Evolutionary conservation across 2,888 invertebrate species (phyloP), one percentile per base, ranked within the genome.

Genomic region (Amphipyra tragopoginis): DNA sequence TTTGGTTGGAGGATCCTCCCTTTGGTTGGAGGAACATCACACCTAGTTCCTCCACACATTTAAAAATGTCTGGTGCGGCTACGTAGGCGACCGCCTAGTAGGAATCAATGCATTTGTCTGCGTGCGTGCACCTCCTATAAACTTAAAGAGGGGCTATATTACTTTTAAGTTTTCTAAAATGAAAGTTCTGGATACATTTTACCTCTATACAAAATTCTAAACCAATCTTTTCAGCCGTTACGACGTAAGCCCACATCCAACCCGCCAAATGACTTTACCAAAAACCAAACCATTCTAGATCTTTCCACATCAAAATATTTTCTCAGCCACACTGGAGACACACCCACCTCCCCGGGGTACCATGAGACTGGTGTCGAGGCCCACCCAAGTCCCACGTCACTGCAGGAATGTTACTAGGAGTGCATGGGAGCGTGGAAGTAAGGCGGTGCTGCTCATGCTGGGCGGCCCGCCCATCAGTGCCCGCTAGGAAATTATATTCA

Each of bases 371-470:
- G 72, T 60, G 65, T 36, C 26, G 38, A 44, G 11, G 26, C 65
- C 54, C 57, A 61, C 53, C 56, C 43, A 59, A 29, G 15, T 40
- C 13, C 15, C 53, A 11, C 8, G 26, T 34, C 39, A 29, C 29
- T 68, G 11, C 29, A 58, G 66, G 51, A 63, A 71, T 73, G 57
- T 51, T 33, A 48, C 45, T 40, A 60, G 48, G 47, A 58, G 51
- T 26, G 60, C 47, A 66, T 68, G 67, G 52, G 72, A 72, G 39
- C 56, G 57, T 47, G 63, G 54, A 63, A 53, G 53, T 40, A 61
- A 73, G 81, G 82, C 85, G 84, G 79, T 80, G 61, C 76, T 50
- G 36, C 54, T 72, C 89, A 79, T 65, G 87, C 89, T 83, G 88
- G 70, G 90, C 76, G 73, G 77, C 79, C 85, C 88, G 88, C 90